phyloP scores from a whole-genome alignment of 2,113 vertebrate genomes.

The Bambusicola thoracicus region DNA sequence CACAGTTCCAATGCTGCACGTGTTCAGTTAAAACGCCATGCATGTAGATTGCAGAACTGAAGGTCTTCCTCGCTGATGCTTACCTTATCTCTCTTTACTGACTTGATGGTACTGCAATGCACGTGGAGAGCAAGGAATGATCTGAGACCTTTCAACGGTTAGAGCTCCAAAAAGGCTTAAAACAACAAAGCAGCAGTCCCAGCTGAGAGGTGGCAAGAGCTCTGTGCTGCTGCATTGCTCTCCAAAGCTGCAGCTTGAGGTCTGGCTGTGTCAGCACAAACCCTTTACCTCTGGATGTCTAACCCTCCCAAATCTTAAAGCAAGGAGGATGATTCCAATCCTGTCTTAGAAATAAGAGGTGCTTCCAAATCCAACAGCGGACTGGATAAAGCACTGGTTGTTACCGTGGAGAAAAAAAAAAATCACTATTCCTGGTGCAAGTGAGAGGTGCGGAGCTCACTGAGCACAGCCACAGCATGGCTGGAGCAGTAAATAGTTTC shows the following conservation, averaged over 20 bases:
- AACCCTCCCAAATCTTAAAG: background rate
- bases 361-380: background rate
- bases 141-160: background rate
- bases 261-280: background rate
- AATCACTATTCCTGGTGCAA: background rate
- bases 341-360: background rate
- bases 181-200: background rate
- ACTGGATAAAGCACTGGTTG: background rate
- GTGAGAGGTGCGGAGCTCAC: rapidly evolving
- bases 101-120: background rate
- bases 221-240: rapidly evolving
- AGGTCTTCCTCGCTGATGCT: background rate
- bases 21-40: rapidly evolving
- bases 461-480: background rate
- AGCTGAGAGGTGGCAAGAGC: background rate
- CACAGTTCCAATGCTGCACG: background rate
- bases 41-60: background rate
- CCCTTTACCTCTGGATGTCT: background rate
- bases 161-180: background rate
- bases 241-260: too few relatives aligned
- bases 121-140: background rate
- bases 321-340: background rate
- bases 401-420: rapidly evolving
- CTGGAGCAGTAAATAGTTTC: background rate
- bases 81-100: background rate